Evolutionary conservation across 2,888 invertebrate genomes (phyloP), one percentile per base, ranked within the genome.

Genomic region (Stictocephala bisonia): DNA sequence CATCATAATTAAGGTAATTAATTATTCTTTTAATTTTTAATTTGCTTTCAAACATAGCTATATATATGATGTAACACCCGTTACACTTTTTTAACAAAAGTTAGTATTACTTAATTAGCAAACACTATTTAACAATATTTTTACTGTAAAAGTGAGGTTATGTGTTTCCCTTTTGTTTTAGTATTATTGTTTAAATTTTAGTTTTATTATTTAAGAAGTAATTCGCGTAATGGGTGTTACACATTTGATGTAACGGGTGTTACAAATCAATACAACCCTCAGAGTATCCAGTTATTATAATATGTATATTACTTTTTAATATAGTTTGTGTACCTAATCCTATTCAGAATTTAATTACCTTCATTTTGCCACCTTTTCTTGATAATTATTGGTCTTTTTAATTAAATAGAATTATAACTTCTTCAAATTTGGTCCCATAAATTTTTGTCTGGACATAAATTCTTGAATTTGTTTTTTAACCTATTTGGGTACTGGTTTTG

Each of bases 111-210:
- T 22, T 26, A 66, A 41, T 40, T 9, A 66, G 41, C 2, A n/a
- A 41, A 58, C 2, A 3, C 7, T 58, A 31, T 31, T 3, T 3
- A 31, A 11, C 29, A 31, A 7, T 18, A n/a, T 4, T 66, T 41
- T 66, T 20, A 41, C 66, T 22, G 41, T 66, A 66, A 66, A 66
- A 66, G 44, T 66, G 41, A 66, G 7, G 66, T 66, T 66, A 41
- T 66, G 66, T 66, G 44, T 22, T 41, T 22, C 20, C 66, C n/a
- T 9, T 26, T 7, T 66, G 24, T 20, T 40, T 66, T 41, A 18
- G 41, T 66, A 41, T 66, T 40, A 13, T 41, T 6, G 40, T 66
- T 66, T 66, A 18, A 22, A 41, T 66, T 66, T 66, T 41, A 66
- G 7, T 66, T 66, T 41, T 40, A 41, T 41, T 26, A 66, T 66